Conservation (phyloP, 2,797 vertebrate species). For the Semaprochilodus insignis region DNA sequence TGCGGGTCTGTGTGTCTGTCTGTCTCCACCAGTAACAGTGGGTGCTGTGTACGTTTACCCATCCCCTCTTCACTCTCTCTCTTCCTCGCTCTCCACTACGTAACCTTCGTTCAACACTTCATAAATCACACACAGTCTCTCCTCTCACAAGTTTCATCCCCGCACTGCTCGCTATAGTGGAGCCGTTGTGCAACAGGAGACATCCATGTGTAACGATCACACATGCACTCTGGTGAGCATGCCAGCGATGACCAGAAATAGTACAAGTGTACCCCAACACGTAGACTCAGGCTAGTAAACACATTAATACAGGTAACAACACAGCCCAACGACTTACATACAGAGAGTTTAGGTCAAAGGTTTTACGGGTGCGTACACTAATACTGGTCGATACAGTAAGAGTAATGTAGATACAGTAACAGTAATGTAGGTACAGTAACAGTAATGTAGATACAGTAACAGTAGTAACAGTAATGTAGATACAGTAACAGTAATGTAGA, state of each 20-base stretch:
- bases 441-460: too few relatives aligned
- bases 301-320: background rate
- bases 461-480: too few relatives aligned
- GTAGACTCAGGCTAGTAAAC: background rate
- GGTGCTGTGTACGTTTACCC: conserved; percentile 71
- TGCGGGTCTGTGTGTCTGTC: conserved; percentile 57
- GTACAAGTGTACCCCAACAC: conserved; percentile 29
- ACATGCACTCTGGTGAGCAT: conserved; percentile 26
- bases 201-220: conserved; percentile 19
- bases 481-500: too few relatives aligned
- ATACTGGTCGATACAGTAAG: too few relatives aligned
- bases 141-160: conserved; percentile 70
- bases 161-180: conserved; percentile 67
- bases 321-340: too few relatives aligned
- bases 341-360: too few relatives aligned
- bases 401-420: too few relatives aligned
- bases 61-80: conserved; percentile 17
- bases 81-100: conserved; percentile 58
- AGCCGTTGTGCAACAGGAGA: conserved; percentile 58
- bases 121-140: conserved; percentile 78
- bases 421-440: too few relatives aligned
- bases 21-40: conserved; percentile 73
- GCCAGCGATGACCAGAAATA: conserved; percentile 4
- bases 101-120: conserved; percentile 77
- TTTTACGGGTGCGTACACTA: too few relatives aligned